A percentile compares a stretch with the other conserved stretches of the same genome.
phyloP scores from a whole-genome alignment of 92 coral and sea anemone species.

The Galaxea fascicularis region DNA sequence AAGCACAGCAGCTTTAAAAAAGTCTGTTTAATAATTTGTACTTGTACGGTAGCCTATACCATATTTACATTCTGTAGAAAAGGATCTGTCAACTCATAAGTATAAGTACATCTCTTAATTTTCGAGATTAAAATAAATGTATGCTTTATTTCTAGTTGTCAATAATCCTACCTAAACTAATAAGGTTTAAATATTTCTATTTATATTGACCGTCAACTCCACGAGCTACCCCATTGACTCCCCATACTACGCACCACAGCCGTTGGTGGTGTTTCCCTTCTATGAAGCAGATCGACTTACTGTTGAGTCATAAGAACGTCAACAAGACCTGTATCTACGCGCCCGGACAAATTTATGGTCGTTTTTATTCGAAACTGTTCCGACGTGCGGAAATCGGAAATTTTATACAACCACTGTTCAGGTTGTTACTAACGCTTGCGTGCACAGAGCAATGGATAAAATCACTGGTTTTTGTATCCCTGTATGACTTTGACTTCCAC shows the following conservation, averaged over 20 bases:
- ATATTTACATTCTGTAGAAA: slow-evolving; percentile 53
- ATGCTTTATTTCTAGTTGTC: slow-evolving; percentile 36
- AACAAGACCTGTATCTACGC: not conserved
- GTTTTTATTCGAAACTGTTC: not conserved
- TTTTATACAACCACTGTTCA: not conserved
- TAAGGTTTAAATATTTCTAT: slow-evolving; percentile 38
- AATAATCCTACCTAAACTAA: slow-evolving; percentile 37
- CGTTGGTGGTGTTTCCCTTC: slow-evolving; percentile 4
- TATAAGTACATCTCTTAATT: slow-evolving; percentile 51
- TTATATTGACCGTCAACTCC: slow-evolving; percentile 8
- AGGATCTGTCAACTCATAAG: slow-evolving; percentile 32
- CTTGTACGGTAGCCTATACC: slow-evolving; percentile 31
- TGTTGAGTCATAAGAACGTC: not conserved
- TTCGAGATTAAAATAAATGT: slow-evolving; percentile 51
- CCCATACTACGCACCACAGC: slow-evolving; percentile 9
- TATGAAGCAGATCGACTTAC: not conserved
- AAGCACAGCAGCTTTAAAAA: slow-evolving; percentile 6
- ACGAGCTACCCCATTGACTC: slow-evolving; percentile 1
- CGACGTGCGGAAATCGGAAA: not conserved
- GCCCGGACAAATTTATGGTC: too few relatives aligned
- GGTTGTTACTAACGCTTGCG: not conserved
- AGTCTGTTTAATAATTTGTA: slow-evolving; percentile 52
- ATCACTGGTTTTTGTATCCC: too few relatives aligned
- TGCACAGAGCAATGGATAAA: not conserved
- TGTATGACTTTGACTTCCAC: too few relatives aligned